phyloP scores from a whole-genome alignment of 1,140 invertebrate genomes.

The Homalodisca vitripennis region DNA sequence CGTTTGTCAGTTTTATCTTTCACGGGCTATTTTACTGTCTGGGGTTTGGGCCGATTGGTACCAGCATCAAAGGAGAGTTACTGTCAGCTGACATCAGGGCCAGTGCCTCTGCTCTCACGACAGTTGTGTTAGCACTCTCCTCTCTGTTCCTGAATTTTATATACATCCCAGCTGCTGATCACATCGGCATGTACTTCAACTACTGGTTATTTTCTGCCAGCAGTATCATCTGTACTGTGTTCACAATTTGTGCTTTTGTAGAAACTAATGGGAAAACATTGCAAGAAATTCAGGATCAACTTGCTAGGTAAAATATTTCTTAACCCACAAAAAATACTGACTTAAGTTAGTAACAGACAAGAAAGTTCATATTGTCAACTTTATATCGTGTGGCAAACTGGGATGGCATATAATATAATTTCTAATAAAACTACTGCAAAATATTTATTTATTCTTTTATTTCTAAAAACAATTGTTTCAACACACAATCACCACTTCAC shows the following conservation, averaged over 20 bases:
- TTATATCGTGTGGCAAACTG: background rate
- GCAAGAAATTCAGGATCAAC: constrained; percentile 54
- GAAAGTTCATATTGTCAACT: background rate
- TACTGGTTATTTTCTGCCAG: constrained; percentile 77
- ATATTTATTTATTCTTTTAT: background rate
- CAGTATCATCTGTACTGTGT: constrained; percentile 57
- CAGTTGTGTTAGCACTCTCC: constrained; percentile 8
- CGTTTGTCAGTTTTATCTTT: constrained; percentile 42
- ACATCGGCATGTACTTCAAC: constrained; percentile 64
- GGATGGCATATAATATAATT: background rate
- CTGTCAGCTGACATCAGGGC: constrained; percentile 15
- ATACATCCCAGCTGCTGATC: constrained; percentile 58
- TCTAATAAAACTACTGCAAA: background rate
- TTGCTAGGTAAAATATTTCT: background rate
- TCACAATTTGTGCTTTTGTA: constrained; percentile 63
- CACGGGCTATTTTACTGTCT: constrained; percentile 44
- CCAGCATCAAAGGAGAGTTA: constrained; percentile 46
- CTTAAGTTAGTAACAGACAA: background rate
- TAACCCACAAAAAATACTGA: background rate
- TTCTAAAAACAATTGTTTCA: background rate
- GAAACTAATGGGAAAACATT: constrained; percentile 80
- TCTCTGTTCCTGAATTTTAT: constrained; percentile 69
- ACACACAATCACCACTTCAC: background rate
- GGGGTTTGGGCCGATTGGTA: constrained; percentile 48
- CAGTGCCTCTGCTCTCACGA: constrained; percentile 9